These are phyloP conservation scores for Oryzias dopingdopingensis DNA, from an alignment of 2,797 vertebrate genomes.

Conservation along the genomic window DNA sequence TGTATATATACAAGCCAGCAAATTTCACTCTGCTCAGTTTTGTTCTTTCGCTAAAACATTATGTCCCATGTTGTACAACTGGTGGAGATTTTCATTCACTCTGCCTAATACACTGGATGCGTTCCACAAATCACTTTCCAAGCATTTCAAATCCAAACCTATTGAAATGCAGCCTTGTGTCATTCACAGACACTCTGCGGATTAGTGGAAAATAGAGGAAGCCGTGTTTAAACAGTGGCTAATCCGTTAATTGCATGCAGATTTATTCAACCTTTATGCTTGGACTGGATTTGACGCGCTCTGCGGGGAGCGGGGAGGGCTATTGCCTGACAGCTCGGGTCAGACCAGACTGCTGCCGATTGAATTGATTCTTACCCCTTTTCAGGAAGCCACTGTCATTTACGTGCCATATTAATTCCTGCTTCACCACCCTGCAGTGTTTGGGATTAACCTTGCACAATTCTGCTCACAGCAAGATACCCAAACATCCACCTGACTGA, in stretches of 20 bases:
- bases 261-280: slow-evolving; percentile 77
- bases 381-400: slow-evolving; percentile 68
- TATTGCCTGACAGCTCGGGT: slow-evolving; percentile 54
- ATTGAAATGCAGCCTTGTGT: slow-evolving; percentile 46
- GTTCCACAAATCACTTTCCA: slow-evolving; percentile 32
- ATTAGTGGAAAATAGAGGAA: slow-evolving; percentile 72
- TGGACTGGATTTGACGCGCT: slow-evolving; percentile 75
- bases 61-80: slow-evolving; percentile 13
- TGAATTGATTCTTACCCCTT: slow-evolving; percentile 71
- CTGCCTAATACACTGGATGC: background rate
- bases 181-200: slow-evolving; percentile 69
- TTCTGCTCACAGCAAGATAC: slow-evolving; percentile 16
- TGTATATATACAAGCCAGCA: slow-evolving; percentile 48
- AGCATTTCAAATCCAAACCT: slow-evolving; percentile 41
- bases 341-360: slow-evolving; percentile 55
- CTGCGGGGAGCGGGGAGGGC: slow-evolving; percentile 55
- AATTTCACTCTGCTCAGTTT: slow-evolving; percentile 36
- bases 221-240: slow-evolving; percentile 78
- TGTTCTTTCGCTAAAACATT: slow-evolving; percentile 20
- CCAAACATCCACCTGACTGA: slow-evolving; percentile 37
- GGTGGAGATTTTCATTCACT: slow-evolving; percentile 22
- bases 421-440: slow-evolving; percentile 22
- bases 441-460: slow-evolving; percentile 52
- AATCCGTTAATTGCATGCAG: slow-evolving; percentile 85
- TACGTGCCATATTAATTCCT: slow-evolving; percentile 62